A percentile compares a stretch with the other conserved stretches of the same genome.
Evolutionary conservation across 2,797 vertebrate species (phyloP).

Genomic region (Argentina silus): DNA sequence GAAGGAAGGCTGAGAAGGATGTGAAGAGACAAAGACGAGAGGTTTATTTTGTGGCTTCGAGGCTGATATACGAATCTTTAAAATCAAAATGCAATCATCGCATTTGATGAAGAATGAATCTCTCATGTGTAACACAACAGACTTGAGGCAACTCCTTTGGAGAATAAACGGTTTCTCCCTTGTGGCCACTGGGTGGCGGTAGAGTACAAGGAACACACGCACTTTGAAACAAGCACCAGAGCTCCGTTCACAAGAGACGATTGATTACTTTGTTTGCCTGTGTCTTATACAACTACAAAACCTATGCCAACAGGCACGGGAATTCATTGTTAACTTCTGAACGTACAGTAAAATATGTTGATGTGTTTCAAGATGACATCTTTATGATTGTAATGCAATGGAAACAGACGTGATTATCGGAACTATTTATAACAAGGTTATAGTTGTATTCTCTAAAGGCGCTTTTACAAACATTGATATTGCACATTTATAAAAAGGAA

Average conservation of each 20-base stretch:
- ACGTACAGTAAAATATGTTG: constrained; percentile 33
- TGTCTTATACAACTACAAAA: constrained; percentile 34
- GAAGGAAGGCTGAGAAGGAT: constrained; percentile 49
- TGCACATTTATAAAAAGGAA: no score
- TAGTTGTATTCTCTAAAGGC: no score
- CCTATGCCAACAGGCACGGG: constrained; percentile 46
- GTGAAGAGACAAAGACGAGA: constrained; percentile 55
- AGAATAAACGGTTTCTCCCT: constrained; percentile 45
- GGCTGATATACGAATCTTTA: constrained; percentile 68
- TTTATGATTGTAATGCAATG: neutral
- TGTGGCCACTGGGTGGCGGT: constrained; percentile 80
- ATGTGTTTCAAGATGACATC: constrained; percentile 36
- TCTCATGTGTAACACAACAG: constrained; percentile 36
- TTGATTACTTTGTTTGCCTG: constrained; percentile 31
- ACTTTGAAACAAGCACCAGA: constrained; percentile 35
- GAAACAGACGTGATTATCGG: constrained; percentile 27
- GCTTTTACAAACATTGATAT: no score
- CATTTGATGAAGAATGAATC: constrained; percentile 71
- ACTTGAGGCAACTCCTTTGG: constrained; percentile 37
- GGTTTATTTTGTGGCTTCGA: constrained; percentile 64
- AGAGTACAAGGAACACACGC: constrained; percentile 76
- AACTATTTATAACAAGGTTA: no score
- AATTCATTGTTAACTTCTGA: constrained; percentile 52
- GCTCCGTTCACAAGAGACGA: constrained; percentile 44
- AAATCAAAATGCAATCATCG: constrained; percentile 73